phyloP scores from a whole-genome alignment of 2,797 vertebrate species.

The Oreochromis grahami region DNA sequence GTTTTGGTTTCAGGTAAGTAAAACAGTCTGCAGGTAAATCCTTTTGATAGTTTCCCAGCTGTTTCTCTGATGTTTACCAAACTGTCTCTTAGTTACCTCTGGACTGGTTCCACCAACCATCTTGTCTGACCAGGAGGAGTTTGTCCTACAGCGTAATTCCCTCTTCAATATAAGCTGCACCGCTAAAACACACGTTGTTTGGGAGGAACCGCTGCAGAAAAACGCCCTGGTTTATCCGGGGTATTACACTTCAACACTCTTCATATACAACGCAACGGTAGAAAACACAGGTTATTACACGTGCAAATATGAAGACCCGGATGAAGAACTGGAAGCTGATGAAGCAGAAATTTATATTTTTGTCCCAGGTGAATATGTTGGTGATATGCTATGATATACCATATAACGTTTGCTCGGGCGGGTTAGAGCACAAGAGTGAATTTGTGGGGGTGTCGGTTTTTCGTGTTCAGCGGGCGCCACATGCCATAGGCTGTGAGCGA shows the following conservation, averaged over 20 bases:
- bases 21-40: neutral
- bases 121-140: constrained; percentile 74
- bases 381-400: neutral
- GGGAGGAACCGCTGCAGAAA: constrained; percentile 77
- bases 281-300: constrained; percentile 82
- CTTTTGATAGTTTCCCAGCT: neutral
- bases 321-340: constrained; percentile 31
- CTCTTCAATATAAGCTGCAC: constrained; percentile 85
- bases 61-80: neutral
- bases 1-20: constrained; percentile 62
- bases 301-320: constrained; percentile 72
- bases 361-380: constrained; percentile 81
- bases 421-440: neutral
- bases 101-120: constrained; percentile 79
- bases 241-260: constrained; percentile 78
- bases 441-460: neutral
- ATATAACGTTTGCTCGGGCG: neutral
- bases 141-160: constrained; percentile 79
- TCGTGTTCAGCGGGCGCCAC: neutral
- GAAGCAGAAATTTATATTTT: constrained; percentile 85
- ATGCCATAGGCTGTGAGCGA: neutral
- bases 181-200: constrained; percentile 82
- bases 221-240: constrained; percentile 79
- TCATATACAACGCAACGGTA: constrained; percentile 79
- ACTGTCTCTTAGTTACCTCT: constrained; percentile 42